Evolutionary conservation across 1,140 invertebrate species (phyloP), one percentile per base, ranked within the genome.

Genomic region (Armadillidium nasatum): DNA sequence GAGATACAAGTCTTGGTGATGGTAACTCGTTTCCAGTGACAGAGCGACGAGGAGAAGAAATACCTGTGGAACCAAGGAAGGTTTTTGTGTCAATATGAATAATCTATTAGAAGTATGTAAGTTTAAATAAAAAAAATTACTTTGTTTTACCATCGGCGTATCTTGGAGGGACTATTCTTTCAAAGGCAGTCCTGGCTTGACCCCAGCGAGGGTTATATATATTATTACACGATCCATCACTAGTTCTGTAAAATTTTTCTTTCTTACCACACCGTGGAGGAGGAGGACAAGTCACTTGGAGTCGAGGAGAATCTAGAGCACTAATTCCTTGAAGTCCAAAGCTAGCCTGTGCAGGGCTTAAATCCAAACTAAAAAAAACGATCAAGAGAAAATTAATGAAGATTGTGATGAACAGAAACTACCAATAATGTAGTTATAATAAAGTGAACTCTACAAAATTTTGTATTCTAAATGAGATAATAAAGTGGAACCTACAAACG

Each of bases 221-320:
- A 84, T 96, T 95, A 83, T 95, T 96, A 83, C 94, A 96, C 0
- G 91, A 90, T 0, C 94, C 94, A 83, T 96, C 93, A 71, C 90
- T 88, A 1, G 89, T 88, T 22, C 94, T 87, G 82, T 94, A 95
- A 45, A 68, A 79, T 22, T 43, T 33, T 4, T 79, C 76, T 60
- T 74, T 78, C 71, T 72, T 43, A 2, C 60, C 60, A 44, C 77
- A 79, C 1, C 10, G 22, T 9, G 78, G 76, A 22, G 66, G 21
- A 7, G 23, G 54, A 0, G 72, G 78, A 43, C 80, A 81, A 4
- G 68, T 73, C 69, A 71, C 23, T 19, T 44, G 21, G 71, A 81
- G 72, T 45, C 71, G 71, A 3, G 33, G 33, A 15, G 80, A 78
- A 73, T 81, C 71, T 4, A 13, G 9, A 0, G 78, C 33, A 67